phyloP scores from a whole-genome alignment of 1,140 invertebrate genomes.

The Gryon sp. region DNA sequence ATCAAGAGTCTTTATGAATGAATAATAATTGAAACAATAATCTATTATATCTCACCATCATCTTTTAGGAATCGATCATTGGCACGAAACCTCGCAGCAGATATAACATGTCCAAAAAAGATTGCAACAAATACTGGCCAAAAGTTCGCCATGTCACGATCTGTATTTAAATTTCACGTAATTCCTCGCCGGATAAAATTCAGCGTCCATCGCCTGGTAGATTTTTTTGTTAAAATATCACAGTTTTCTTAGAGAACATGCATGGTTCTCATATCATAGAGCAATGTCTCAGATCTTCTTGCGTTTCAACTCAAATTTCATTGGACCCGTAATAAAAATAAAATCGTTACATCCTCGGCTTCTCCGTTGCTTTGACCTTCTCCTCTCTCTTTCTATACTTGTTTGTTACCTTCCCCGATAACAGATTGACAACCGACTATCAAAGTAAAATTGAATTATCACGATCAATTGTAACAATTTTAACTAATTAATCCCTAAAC shows the following conservation, averaged over 20 bases:
- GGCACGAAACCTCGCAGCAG: constrained; percentile 52
- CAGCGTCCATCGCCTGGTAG: constrained; percentile 35
- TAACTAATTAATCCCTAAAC: constrained; percentile 43
- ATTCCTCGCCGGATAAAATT: constrained; percentile 24
- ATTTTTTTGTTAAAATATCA: constrained; percentile 5
- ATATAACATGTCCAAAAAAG: constrained; percentile 28
- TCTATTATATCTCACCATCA: too few relatives aligned
- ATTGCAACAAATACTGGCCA: constrained; percentile 32
- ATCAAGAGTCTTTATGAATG: neutral
- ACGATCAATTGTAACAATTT: neutral
- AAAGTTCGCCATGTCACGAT: constrained; percentile 47
- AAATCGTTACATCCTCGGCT: neutral
- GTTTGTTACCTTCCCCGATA: too few relatives aligned
- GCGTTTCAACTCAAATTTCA: constrained; percentile 3
- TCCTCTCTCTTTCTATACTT: too few relatives aligned
- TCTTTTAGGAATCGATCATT: constrained; percentile 71
- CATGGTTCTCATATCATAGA: too few relatives aligned
- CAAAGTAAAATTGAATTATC: neutral
- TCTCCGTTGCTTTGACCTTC: too few relatives aligned
- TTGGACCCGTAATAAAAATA: neutral
- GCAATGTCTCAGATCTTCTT: constrained; percentile 2
- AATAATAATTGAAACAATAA: constrained; percentile 6
- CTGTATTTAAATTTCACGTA: constrained; percentile 41
- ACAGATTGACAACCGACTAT: too few relatives aligned
- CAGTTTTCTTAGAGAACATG: neutral